Conservation (phyloP, 2,113 vertebrate species). For the Ovibos moschatus region DNA sequence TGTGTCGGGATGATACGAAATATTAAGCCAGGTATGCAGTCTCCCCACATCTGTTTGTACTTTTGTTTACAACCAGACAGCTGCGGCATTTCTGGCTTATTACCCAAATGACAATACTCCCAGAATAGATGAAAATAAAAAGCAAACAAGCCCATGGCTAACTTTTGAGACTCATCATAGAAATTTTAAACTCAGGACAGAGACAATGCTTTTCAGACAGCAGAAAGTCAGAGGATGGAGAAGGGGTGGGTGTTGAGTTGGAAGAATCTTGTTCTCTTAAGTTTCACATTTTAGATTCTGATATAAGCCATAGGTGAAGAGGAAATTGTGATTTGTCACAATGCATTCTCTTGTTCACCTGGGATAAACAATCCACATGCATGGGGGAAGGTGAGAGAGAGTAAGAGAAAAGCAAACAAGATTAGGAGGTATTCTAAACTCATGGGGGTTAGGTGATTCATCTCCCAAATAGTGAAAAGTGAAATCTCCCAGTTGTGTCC, state of each 20-base stretch:
- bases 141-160: neutral
- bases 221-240: neutral
- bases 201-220: neutral
- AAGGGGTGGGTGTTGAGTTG: neutral
- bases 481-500: too few species aligned
- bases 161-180: neutral
- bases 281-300: neutral
- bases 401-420: neutral
- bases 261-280: neutral
- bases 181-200: neutral
- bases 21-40: accelerated
- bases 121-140: neutral
- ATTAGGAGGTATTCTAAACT: accelerated
- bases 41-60: too few species aligned
- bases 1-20: too few species aligned
- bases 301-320: neutral
- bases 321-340: neutral
- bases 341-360: neutral
- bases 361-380: accelerated
- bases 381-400: too few species aligned
- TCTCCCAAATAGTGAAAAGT: too few species aligned
- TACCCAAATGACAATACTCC: neutral
- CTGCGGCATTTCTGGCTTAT: neutral
- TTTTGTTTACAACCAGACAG: neutral
- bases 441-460: accelerated